Evolutionary conservation across 2,888 invertebrate species (phyloP), one percentile per base, ranked within the genome.

Genomic region (Hetaerina titia): DNA sequence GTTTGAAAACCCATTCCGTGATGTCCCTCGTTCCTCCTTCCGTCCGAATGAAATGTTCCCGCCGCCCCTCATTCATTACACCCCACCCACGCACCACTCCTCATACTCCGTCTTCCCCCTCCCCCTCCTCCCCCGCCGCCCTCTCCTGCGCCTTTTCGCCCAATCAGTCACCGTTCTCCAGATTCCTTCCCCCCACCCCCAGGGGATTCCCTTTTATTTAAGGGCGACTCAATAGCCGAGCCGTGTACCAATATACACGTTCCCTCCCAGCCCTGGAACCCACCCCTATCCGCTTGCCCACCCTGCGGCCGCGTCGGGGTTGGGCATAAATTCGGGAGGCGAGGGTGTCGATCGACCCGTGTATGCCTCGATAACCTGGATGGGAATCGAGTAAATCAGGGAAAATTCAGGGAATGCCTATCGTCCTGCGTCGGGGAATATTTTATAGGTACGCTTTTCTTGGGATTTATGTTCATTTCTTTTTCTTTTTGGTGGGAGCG

Each of bases 81-180:
- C 19, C 88, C 2, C 45, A 7, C 15, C 56, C 88, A 15, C 56
- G 6, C 19, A n/a, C 31, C 88, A 15, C 87, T 45, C 89, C 57
- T 56, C 89, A 63, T 64, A 87, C 63, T 69, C 90, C 57, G 17
- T 95, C 95, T 89, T 25, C 89, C 57, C 87, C 74, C 64, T 45
- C 60, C 92, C 89, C 87, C 94, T 88, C 31, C 60, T 89, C 58
- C 89, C 57, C 89, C 58, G 15, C 60, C 57, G 64, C 13, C 94
- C 45, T 5, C 25, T 90, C 57, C 56, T 90, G 58, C 63, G 13
- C n/a, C 4, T 69, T 69, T 69, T 69, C 69, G 69, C n/a, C 69
- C 69, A 69, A 69, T 69, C 69, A 69, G 69, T 69, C 69, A 69
- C 69, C 22, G 22, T 69, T 69, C n/a, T 22, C 69, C 69, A 69